Evolutionary conservation across 2,888 invertebrate species (phyloP).

Genomic region (Elgonia sp.): DNA sequence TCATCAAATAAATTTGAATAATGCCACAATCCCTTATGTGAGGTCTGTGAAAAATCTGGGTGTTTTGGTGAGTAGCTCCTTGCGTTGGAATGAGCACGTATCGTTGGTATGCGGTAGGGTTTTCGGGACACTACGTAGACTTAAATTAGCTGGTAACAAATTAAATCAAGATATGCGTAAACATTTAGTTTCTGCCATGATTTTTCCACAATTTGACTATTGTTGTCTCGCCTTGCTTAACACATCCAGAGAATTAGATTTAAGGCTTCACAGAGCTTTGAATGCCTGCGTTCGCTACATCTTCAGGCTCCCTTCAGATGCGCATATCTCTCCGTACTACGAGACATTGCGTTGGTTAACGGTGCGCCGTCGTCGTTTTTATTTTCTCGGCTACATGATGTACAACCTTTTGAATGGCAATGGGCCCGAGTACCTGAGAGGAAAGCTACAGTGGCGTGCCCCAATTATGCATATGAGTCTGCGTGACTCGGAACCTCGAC

Average conservation of each 20-base stretch:
- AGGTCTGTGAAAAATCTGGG: background rate
- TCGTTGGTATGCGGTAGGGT: background rate
- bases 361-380: slow-evolving; percentile 8
- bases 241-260: background rate
- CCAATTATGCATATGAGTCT: too few relatives aligned
- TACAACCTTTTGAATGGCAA: background rate
- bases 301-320: background rate
- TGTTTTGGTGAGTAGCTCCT: background rate
- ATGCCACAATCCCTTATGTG: background rate
- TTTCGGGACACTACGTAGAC: slow-evolving; percentile 5
- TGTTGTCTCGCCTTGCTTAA: slow-evolving; percentile 9
- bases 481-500: too few relatives aligned
- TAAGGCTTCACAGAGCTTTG: slow-evolving; percentile 11
- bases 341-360: slow-evolving; percentile 13
- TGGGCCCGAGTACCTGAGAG: background rate
- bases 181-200: background rate
- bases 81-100: background rate
- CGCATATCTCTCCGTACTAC: slow-evolving; percentile 25
- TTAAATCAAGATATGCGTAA: background rate
- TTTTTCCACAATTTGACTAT: slow-evolving; percentile 5
- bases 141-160: background rate
- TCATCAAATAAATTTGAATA: too few relatives aligned
- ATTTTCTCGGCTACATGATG: slow-evolving; percentile 18
- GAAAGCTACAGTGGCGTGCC: background rate
- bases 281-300: slow-evolving; percentile 29